Percentiles rank a stretch among this genome's conserved stretches.
These are phyloP conservation scores for Cenopis cana DNA, from an alignment of 2,888 invertebrate genomes.

Conservation along the genomic window DNA sequence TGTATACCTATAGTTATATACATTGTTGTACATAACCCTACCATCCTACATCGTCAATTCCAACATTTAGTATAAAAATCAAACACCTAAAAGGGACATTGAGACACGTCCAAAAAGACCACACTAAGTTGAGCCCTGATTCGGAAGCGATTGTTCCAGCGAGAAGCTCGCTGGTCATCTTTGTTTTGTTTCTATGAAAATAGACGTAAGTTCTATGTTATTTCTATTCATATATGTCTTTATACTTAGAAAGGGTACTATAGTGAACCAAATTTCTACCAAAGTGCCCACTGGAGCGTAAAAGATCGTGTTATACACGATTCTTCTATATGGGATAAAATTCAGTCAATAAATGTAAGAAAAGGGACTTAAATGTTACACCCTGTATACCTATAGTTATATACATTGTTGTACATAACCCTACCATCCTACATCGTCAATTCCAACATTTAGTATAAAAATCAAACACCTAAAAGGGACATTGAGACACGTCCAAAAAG, in stretches of 20 bases:
- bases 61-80: slow-evolving; percentile 19
- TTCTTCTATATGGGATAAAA: slow-evolving; percentile 12
- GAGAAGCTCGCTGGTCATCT: not conserved
- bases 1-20: too few relatives aligned
- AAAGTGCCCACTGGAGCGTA: slow-evolving; percentile 22
- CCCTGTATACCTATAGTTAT: too few relatives aligned
- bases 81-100: slow-evolving; percentile 37
- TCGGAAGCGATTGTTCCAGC: not conserved
- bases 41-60: not conserved
- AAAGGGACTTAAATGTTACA: not conserved
- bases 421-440: too few relatives aligned
- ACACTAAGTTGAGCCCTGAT: not conserved
- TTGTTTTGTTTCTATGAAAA: not conserved
- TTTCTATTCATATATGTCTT: not conserved
- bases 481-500: too few relatives aligned
- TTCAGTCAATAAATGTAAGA: not conserved
- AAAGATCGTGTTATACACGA: slow-evolving; percentile 28
- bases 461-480: too few relatives aligned
- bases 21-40: not conserved
- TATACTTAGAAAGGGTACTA: not conserved
- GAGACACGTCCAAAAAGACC: slow-evolving; percentile 8
- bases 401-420: too few relatives aligned
- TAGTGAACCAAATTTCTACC: slow-evolving; percentile 26
- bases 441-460: too few relatives aligned
- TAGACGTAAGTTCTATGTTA: not conserved